Evolutionary conservation across 1,140 invertebrate genomes (phyloP), one percentile per base, ranked within the genome.

Genomic region (Trachelipus rathkii): DNA sequence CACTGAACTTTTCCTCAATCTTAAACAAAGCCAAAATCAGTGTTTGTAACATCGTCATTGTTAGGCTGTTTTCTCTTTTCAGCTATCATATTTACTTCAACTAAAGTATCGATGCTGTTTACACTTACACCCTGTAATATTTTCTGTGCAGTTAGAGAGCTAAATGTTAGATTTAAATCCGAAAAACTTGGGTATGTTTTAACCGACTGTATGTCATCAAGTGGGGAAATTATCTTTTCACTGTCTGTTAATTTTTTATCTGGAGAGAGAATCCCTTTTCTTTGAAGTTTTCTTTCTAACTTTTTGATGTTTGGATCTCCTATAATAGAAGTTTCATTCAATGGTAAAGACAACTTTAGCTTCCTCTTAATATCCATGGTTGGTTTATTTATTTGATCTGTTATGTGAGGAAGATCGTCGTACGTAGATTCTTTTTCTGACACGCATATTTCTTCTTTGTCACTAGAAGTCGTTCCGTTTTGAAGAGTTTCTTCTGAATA

Each of bases 31-130:
- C 79, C 79, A 53, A 81, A 77, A 71, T 81, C 76, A 43, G 79
- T 81, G 60, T 72, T 81, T 15, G 79, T 81, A n/a, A 81, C 77
- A 0, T 74, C 60, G 5, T 73, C 74, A 3, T 75, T 75, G 9
- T 44, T 72, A 10, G 60, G 70, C 10, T 24, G 69, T 13, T 81
- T 85, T 33, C 60, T 73, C n/a, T 76, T 79, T 46, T 82, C 81
- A 10, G 82, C 82, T 10, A 78, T 80, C 72, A 81, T 24, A 53
- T 83, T 83, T 0, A 83, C 82, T 60, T 83, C 82, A 13, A 82
- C 73, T 19, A 83, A 67, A 44, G 82, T 83, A 66, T 83, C 82
- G 10, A 83, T 80, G 67, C 82, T 83, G 72, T 82, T 82, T n/a
- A 82, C 70, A 75, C 82, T 83, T 11, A 79, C 73, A 23, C 82